phyloP scores from a whole-genome alignment of 2,888 invertebrate species.

The Erebia palarica region DNA sequence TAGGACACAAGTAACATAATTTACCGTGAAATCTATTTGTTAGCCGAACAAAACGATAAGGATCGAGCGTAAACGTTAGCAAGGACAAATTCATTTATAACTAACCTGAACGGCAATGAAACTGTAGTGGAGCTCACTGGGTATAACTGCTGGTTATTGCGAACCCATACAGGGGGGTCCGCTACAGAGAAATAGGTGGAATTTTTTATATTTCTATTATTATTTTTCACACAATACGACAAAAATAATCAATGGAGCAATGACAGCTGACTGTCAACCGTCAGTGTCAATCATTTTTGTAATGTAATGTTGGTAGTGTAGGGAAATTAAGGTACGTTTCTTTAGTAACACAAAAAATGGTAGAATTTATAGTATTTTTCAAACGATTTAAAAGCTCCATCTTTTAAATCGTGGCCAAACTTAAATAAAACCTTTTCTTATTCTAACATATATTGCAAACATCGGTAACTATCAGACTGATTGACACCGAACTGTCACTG shows the following conservation, averaged over 20 bases:
- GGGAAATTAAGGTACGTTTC: too few relatives aligned
- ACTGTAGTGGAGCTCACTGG: neutral
- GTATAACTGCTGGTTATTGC: slow-evolving; percentile 25
- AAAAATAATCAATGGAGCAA: slow-evolving; percentile 38
- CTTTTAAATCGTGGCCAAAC: too few relatives aligned
- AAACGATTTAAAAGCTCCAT: too few relatives aligned
- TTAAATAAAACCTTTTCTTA: neutral
- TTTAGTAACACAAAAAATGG: too few relatives aligned
- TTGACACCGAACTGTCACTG: neutral
- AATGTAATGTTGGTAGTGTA: too few relatives aligned
- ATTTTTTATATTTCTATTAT: slow-evolving; percentile 30
- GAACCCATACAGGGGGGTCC: slow-evolving; percentile 36
- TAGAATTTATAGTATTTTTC: too few relatives aligned
- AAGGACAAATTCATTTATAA: slow-evolving; percentile 54
- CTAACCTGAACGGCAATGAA: slow-evolving; percentile 9
- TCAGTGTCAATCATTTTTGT: slow-evolving; percentile 4
- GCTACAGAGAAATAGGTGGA: slow-evolving; percentile 33
- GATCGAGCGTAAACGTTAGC: slow-evolving; percentile 45
- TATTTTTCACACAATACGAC: slow-evolving; percentile 41
- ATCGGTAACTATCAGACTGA: neutral
- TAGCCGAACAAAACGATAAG: slow-evolving; percentile 65
- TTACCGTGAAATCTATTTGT: slow-evolving; percentile 58
- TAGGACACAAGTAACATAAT: slow-evolving; percentile 36
- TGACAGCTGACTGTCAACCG: slow-evolving; percentile 36
- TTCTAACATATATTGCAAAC: too few relatives aligned